Evolutionary conservation across 2,888 invertebrate species (phyloP), one percentile per base, ranked within the genome.

Genomic region (Eumerus sabulonum): DNA sequence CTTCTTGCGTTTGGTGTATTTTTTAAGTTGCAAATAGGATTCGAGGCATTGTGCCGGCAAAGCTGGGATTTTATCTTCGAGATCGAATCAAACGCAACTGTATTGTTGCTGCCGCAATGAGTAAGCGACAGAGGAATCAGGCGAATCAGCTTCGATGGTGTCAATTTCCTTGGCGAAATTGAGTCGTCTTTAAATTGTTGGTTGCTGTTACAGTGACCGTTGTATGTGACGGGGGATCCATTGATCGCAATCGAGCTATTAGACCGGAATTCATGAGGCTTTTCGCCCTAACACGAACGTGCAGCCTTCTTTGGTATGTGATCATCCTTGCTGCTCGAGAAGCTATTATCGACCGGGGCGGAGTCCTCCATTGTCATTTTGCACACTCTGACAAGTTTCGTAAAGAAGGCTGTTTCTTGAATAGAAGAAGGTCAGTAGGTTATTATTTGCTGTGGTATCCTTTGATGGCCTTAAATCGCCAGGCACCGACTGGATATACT

Each of bases 181-280:
- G 19, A 5, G 0, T 81, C 40, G 16, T 51, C 27, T 53, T 42
- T 45, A 5, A 14, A n/a, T n/a, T n/a, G 47, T 11, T 5, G 27
- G 9, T 17, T 42, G 56, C 51, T 67, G 16, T 9, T 56, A 36
- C 17, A 45, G 12, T 60, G 45, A 7, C 62, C 67, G 38, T 38
- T 51, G 12, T 48, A 35, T 16, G 36, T 38, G 9, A 27, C 54
- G 44, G 53, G 66, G 47, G 1, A 35, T 35, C 57, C 36, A 42
- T 48, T 66, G n/a, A 50, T 27, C 7, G 27, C 56, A 14, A 7
- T 50, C 14, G 40, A 13, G 85, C 84, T 72, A 89, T 84, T 84
- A 93, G 93, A 44, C 94, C 94, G 84, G 94, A 94, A 38, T 94
- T 93, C 91, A 95, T 94, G 84, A 97, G 94, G 97, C 67, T 95